Base-by-base conservation (phyloP, 2,797 vertebrate genomes). In the Pterois miles region DNA sequence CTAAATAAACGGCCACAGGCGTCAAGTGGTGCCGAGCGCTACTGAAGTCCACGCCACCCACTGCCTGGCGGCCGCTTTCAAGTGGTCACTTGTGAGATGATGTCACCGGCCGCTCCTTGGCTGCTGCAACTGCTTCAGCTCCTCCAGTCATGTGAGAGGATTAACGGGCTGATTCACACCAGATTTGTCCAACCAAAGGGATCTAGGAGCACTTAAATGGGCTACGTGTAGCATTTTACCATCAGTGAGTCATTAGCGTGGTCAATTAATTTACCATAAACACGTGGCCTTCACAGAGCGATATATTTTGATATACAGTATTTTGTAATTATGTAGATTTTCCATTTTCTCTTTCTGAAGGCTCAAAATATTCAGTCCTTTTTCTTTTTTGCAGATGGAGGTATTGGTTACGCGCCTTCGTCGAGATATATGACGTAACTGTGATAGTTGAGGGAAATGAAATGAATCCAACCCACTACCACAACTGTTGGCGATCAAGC, bases 31-130 rank as follows among this genome's bases (percentile, higher is more conserved):
- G 86, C 88, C 40, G n/a, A 69, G 74, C 20, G 67, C 87, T 85
- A 84, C 88, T 87, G 81, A 86, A 83, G 87, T 86, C 92, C 71
- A 40, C 73, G 0, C 90, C 86, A 83, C 90, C 90, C 89, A 86
- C 80, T 8, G 83, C 89, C 77, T 75, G 71, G 69, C 71, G 81
- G 84, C 63, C 66, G 52, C 79, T 91, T 89, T 92, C 85, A 91
- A 89, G 91, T 93, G 91, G 91, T 85, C 91, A 81, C 83, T 80
- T 40, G 63, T 72, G 65, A 27, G 75, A 78, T 93, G 91, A 92
- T 91, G 90, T 93, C 91, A 93, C 65, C 13, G 67, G 84, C 81
- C 38, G 63, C 91, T 81, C 67, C 80, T 78, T 53, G 75, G 76
- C 79, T 68, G 80, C 77, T 62, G 74, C 72, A 69, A 18, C 58